These are phyloP conservation scores for Pteronotus mesoamericanus DNA, from an alignment of 2,797 vertebrate genomes.

Conservation along the genomic window DNA sequence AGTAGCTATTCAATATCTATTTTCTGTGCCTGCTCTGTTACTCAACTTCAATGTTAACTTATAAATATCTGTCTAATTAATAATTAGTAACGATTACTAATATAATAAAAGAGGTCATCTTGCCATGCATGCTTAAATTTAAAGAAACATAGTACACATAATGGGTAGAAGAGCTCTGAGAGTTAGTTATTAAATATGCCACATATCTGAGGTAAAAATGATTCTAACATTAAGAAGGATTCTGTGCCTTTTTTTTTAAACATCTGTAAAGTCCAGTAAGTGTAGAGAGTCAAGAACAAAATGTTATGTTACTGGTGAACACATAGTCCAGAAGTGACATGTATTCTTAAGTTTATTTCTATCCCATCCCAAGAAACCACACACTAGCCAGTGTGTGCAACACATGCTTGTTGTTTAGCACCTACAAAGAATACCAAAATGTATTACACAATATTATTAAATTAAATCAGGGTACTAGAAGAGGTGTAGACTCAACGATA, in stretches of 20 bases:
- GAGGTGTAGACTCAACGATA: not conserved
- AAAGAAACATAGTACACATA: not conserved
- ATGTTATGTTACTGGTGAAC: not conserved
- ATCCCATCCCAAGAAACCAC: not conserved
- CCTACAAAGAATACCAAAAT: not conserved
- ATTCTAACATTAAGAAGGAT: not conserved
- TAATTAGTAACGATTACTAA: not conserved
- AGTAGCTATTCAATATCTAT: not conserved
- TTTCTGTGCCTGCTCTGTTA: not conserved
- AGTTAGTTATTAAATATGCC: not conserved
- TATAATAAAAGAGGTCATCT: not conserved
- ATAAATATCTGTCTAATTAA: not conserved
- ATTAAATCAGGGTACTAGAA: not conserved
- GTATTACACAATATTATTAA: not conserved
- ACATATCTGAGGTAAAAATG: not conserved
- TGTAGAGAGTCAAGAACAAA: not conserved
- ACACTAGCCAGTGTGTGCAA: not conserved
- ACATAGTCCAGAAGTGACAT: not conserved
- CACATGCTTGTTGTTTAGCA: not conserved
- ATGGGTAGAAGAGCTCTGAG: not conserved
- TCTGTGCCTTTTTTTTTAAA: not conserved
- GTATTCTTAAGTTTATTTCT: not conserved
- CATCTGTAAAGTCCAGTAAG: not conserved
- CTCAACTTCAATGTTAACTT: not conserved
- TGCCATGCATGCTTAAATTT: not conserved